phyloP scores from a whole-genome alignment of 2,797 vertebrate genomes.

The Hydrocynus forskahlii region DNA sequence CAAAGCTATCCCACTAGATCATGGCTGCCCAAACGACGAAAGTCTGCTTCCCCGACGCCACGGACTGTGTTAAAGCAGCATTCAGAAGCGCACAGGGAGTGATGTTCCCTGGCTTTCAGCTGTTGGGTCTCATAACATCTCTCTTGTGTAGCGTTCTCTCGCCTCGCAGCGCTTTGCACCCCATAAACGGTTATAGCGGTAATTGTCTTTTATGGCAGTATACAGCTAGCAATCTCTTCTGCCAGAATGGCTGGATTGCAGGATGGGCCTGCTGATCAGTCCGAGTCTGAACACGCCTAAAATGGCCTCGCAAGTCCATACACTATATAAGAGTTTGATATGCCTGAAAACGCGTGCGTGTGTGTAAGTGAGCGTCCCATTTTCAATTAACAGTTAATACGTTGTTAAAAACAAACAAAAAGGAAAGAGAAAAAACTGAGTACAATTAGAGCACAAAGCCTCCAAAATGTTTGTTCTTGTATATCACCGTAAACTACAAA shows the following conservation, averaged over 20 bases:
- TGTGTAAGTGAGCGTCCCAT: no score
- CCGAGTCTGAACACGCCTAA: conserved; percentile 37
- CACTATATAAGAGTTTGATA: background rate
- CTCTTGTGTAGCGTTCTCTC: conserved; percentile 73
- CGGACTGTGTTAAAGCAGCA: conserved; percentile 31
- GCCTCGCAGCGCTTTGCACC: conserved; percentile 67
- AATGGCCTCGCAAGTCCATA: background rate
- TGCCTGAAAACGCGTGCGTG: no score
- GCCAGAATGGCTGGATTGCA: conserved; percentile 13
- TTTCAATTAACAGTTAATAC: no score
- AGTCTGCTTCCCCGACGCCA: conserved; percentile 10
- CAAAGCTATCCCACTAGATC: background rate
- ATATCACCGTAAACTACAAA: no score
- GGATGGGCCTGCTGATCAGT: conserved; percentile 13
- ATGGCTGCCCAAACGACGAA: background rate
- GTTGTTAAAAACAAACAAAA: no score
- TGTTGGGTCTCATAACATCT: conserved; percentile 67
- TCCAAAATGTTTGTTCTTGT: no score
- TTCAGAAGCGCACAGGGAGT: conserved; percentile 11
- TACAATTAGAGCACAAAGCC: no score
- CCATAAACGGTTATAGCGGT: conserved; percentile 89
- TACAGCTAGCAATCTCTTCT: conserved; percentile 72
- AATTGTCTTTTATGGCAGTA: conserved; percentile 86
- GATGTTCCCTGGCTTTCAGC: conserved; percentile 64
- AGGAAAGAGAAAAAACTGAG: no score